Evolutionary conservation across 2,888 invertebrate species (phyloP).

Genomic region (Congeria kusceri): DNA sequence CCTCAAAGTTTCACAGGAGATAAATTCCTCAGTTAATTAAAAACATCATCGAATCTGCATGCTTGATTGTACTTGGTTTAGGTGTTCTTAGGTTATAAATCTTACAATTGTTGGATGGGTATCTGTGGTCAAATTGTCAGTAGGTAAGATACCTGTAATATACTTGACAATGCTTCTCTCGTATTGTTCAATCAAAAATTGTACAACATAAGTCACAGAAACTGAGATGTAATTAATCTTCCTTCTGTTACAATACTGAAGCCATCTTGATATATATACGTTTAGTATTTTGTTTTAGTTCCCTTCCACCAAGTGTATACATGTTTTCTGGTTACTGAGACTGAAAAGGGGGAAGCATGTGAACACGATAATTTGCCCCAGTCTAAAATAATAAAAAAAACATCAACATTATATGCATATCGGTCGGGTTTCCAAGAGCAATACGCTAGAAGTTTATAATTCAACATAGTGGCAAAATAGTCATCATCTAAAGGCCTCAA

Average conservation of each 20-base stretch:
- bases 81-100: too few species aligned
- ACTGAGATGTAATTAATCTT: slow-evolving; percentile 21
- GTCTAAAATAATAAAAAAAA: slow-evolving; percentile 18
- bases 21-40: too few species aligned
- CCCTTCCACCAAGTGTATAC: slow-evolving; percentile 23
- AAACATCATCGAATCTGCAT: too few species aligned
- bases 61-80: too few species aligned
- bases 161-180: too few species aligned
- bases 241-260: slow-evolving; percentile 32
- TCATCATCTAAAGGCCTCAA: slow-evolving; percentile 18
- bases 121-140: too few species aligned
- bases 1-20: too few species aligned
- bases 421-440: slow-evolving; percentile 42
- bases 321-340: slow-evolving; percentile 9
- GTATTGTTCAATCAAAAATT: slow-evolving; percentile 35
- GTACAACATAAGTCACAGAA: slow-evolving; percentile 27
- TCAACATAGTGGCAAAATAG: slow-evolving; percentile 33
- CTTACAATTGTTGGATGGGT: too few species aligned
- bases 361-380: slow-evolving; percentile 9
- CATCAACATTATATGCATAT: slow-evolving; percentile 17
- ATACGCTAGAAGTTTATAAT: slow-evolving; percentile 19
- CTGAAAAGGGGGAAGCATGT: slow-evolving; percentile 44
- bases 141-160: too few species aligned
- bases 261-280: slow-evolving; percentile 28
- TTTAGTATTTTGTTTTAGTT: slow-evolving; percentile 38